Evolutionary conservation across 2,888 invertebrate genomes (phyloP).

Genomic region (Pyralis farinalis): DNA sequence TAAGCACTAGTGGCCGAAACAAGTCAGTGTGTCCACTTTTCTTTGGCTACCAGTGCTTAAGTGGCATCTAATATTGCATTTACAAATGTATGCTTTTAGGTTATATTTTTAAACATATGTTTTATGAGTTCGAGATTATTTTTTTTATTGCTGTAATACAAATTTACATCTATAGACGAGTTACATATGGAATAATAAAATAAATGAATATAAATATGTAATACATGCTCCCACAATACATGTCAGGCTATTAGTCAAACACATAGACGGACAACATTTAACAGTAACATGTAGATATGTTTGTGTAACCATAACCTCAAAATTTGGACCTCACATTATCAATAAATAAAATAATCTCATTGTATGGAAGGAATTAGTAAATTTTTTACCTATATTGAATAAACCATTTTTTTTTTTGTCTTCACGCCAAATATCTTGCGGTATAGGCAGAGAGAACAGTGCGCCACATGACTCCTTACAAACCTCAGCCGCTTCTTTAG

Average conservation of each 20-base stretch:
- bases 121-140: constrained; percentile 61
- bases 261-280: constrained; percentile 58
- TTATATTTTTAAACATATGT: constrained; percentile 28
- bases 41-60: constrained; percentile 44
- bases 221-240: constrained; percentile 64
- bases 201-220: constrained; percentile 19
- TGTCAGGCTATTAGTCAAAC: constrained; percentile 66
- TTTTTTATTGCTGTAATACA: constrained; percentile 48
- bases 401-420: no score
- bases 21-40: constrained; percentile 13
- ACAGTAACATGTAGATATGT: constrained; percentile 21
- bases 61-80: constrained; percentile 55
- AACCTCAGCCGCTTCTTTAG: no score
- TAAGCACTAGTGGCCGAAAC: constrained; percentile 36
- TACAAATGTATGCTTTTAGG: constrained; percentile 59
- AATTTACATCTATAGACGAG: constrained; percentile 25
- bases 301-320: constrained; percentile 16
- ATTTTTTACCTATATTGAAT: no score
- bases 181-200: constrained; percentile 25
- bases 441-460: no score
- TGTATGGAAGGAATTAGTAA: constrained; percentile 44
- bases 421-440: no score
- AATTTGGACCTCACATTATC: constrained; percentile 32
- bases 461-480: no score
- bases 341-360: constrained; percentile 75